Conservation (phyloP, 1,140 invertebrate genomes). For the Aphelinus certus region DNA sequence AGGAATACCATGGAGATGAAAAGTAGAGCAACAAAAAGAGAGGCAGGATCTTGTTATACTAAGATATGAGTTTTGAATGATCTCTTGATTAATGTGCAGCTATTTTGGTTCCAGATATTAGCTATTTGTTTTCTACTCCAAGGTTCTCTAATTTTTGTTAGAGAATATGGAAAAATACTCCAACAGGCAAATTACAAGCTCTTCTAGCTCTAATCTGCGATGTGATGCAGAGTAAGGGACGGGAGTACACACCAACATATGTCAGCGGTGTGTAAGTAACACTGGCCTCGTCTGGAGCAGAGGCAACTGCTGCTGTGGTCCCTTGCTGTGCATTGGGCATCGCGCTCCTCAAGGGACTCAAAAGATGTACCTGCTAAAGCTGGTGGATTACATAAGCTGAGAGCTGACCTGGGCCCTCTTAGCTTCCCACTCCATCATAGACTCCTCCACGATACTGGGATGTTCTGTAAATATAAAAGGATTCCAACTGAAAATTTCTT, state of each 20-base stretch:
- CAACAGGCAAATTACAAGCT: background rate
- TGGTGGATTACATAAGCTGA: background rate
- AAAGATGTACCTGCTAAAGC: constrained; percentile 21
- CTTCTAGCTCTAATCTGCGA: constrained; percentile 4
- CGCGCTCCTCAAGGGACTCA: constrained; percentile 2
- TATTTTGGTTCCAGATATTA: background rate
- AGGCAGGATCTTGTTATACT: constrained; percentile 13
- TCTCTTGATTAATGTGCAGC: background rate
- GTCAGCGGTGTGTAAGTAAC: constrained; percentile 53
- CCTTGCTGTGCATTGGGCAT: constrained; percentile 15
- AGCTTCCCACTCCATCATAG: constrained; percentile 9
- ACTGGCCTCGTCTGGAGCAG: constrained; percentile 17
- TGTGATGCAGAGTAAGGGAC: background rate
- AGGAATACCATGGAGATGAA: constrained; percentile 10
- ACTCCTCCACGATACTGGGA: background rate
- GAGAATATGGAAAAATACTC: too few relatives aligned
- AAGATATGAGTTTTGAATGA: background rate
- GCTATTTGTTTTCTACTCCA: background rate
- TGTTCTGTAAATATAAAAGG: constrained; percentile 5
- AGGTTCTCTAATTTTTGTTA: background rate
- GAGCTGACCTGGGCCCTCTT: constrained; percentile 5
- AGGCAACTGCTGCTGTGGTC: background rate
- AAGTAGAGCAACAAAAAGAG: constrained; percentile 9
- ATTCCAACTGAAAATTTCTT: too few relatives aligned
- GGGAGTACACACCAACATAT: constrained; percentile 54